A percentile compares a stretch with the other conserved stretches of the same genome.
phyloP scores from a whole-genome alignment of 2,888 invertebrate genomes.

The Mesorhabditis sp. region DNA sequence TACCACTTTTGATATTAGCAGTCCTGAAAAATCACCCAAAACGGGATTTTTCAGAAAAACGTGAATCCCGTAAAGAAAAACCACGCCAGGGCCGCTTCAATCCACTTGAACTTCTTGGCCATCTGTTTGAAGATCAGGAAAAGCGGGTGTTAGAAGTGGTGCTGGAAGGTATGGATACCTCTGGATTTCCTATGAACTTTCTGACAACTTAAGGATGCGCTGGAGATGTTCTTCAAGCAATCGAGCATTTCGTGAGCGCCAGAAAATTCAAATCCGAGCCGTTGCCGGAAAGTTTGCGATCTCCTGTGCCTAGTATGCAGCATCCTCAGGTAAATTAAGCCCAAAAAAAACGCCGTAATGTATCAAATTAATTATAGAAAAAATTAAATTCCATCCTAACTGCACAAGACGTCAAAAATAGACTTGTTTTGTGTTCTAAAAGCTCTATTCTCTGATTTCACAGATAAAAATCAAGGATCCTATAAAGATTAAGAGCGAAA shows the following conservation, averaged over 20 bases:
- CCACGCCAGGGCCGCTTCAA: slow-evolving; percentile 61
- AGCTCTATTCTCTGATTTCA: too few relatives aligned
- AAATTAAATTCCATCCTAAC: too few relatives aligned
- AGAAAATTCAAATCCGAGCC: slow-evolving; percentile 15
- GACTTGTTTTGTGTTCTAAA: too few relatives aligned
- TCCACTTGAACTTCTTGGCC: slow-evolving; percentile 74
- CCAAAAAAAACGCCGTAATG: too few relatives aligned
- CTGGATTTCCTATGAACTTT: not conserved
- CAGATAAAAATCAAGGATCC: too few relatives aligned
- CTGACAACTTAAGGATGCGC: slow-evolving; percentile 69
- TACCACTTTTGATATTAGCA: not conserved
- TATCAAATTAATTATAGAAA: not conserved
- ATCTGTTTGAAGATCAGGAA: slow-evolving; percentile 76
- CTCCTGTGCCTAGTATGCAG: not conserved
- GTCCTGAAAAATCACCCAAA: slow-evolving; percentile 7
- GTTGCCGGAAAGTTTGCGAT: not conserved
- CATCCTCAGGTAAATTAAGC: not conserved
- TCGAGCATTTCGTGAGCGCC: slow-evolving; percentile 73
- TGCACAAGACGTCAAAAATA: too few relatives aligned
- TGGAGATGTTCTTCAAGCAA: slow-evolving; percentile 82
- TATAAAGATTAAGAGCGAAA: too few relatives aligned
- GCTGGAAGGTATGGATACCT: slow-evolving; percentile 66
- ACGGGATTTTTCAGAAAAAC: not conserved
- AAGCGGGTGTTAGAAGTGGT: slow-evolving; percentile 78
- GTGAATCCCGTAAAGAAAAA: slow-evolving; percentile 12